Conservation (phyloP, 2,888 invertebrate species). For the Drosophila kuntzei region DNA sequence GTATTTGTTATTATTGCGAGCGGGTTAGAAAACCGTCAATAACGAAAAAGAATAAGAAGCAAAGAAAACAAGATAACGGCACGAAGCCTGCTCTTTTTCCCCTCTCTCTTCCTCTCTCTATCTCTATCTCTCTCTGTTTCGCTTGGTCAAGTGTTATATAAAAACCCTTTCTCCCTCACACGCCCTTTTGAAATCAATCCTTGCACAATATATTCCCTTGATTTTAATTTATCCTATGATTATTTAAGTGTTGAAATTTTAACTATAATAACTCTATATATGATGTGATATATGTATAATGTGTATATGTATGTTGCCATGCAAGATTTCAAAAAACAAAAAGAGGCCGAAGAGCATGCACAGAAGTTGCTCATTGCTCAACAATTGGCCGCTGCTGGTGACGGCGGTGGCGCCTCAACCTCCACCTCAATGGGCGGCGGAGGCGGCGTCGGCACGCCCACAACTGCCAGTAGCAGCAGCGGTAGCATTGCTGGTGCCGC, state of each 20-base stretch:
- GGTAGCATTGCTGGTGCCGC: slow-evolving; percentile 23
- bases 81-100: not conserved
- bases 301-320: slow-evolving; percentile 23
- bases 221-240: slow-evolving; percentile 19
- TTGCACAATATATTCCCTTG: not conserved
- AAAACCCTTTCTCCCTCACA: not conserved
- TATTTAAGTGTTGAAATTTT: not conserved
- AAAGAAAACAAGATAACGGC: not conserved
- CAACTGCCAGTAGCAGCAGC: slow-evolving; percentile 31
- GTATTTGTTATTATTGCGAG: not conserved
- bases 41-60: not conserved
- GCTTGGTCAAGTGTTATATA: not conserved
- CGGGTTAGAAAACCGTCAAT: not conserved
- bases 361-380: slow-evolving; percentile 83
- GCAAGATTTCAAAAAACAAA: slow-evolving; percentile 84
- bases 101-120: slow-evolving; percentile 1
- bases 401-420: slow-evolving; percentile 33
- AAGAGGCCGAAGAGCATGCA: slow-evolving; percentile 84
- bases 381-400: slow-evolving; percentile 73
- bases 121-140: slow-evolving; percentile 1
- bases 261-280: slow-evolving; percentile 11
- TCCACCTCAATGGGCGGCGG: slow-evolving; percentile 34
- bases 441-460: slow-evolving; percentile 17
- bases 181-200: not conserved
- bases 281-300: slow-evolving; percentile 17